Evolutionary conservation across 2,113 vertebrate genomes (phyloP).

Genomic region (Psophia crepitans): DNA sequence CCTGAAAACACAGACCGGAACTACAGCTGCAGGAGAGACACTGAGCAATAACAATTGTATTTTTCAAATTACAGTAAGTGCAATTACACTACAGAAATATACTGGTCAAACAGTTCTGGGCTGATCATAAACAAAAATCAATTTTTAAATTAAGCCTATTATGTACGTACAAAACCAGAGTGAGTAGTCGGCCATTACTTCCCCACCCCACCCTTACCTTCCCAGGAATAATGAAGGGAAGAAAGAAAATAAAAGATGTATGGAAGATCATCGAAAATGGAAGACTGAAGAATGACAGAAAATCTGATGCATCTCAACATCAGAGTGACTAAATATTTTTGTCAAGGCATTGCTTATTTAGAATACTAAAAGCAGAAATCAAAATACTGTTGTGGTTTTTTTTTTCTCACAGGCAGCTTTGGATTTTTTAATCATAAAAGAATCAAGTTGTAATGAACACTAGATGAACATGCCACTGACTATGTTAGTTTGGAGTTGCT

Average conservation of each 20-base stretch:
- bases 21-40: not conserved
- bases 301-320: not conserved
- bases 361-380: not conserved
- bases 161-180: not conserved
- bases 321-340: not conserved
- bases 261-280: not conserved
- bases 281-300: not conserved
- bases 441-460: not conserved
- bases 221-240: not conserved
- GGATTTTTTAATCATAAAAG: not conserved
- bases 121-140: not conserved
- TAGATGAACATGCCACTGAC: not conserved
- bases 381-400: not conserved
- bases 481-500: not conserved
- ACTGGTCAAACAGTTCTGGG: not conserved
- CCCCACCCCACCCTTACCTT: too few relatives aligned
- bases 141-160: not conserved
- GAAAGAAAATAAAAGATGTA: not conserved
- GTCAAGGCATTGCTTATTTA: not conserved
- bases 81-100: conserved; percentile 32
- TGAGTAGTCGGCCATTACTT: not conserved
- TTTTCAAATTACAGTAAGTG: not conserved
- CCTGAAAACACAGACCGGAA: not conserved
- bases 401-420: not conserved
- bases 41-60: not conserved